phyloP scores from a whole-genome alignment of 2,113 vertebrate genomes.

The Colius striatus region DNA sequence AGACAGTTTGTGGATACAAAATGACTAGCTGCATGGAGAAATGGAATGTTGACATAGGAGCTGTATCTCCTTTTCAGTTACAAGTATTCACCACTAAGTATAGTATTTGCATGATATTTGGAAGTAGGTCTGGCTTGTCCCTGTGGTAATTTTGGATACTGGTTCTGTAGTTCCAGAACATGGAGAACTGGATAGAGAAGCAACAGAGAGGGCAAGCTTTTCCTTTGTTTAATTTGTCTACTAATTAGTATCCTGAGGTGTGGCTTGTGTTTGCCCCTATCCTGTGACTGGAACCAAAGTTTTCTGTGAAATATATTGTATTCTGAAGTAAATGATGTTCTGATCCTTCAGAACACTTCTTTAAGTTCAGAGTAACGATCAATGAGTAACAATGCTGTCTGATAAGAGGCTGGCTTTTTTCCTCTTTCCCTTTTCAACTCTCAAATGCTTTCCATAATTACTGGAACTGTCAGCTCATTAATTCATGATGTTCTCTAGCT shows the following conservation, averaged over 20 bases:
- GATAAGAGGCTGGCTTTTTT: neutral
- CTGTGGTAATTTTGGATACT: neutral
- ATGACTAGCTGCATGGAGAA: neutral
- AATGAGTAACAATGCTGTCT: neutral
- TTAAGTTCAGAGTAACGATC: neutral
- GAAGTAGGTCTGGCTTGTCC: neutral
- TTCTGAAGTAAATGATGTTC: neutral
- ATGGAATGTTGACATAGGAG: neutral
- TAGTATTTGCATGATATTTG: fast-evolving
- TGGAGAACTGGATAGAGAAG: neutral
- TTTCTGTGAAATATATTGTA: neutral
- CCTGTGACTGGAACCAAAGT: neutral
- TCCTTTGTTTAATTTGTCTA: neutral
- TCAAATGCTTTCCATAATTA: neutral
- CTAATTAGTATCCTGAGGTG: neutral
- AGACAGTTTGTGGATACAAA: neutral
- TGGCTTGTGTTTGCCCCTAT: neutral
- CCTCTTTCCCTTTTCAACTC: neutral
- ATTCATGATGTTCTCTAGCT: neutral
- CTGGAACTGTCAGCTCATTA: neutral
- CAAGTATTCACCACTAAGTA: neutral
- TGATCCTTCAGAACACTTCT: neutral
- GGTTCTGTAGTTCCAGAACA: neutral
- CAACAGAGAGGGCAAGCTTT: neutral
- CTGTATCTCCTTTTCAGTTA: neutral